These are phyloP conservation scores for Cassiopea andromeda DNA, from an alignment of 30 jellyfish, hydroid and myxozoan species.

Conservation along the genomic window DNA sequence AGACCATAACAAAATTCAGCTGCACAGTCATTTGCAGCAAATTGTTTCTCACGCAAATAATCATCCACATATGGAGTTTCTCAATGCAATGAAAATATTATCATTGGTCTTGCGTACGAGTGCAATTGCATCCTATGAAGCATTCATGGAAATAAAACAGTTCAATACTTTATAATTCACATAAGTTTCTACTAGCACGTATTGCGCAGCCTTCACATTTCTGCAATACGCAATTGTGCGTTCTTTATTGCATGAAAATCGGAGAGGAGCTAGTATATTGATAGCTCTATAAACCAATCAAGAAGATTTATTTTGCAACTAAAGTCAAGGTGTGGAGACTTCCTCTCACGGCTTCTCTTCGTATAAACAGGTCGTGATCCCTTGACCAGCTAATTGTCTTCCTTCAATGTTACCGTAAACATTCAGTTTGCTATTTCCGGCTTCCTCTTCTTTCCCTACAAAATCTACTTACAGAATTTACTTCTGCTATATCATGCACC, in stretches of 20 bases:
- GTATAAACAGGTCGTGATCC: constrained; percentile 64
- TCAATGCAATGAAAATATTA: background rate
- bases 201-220: no score
- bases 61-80: background rate
- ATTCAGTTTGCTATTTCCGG: background rate
- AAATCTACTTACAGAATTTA: background rate
- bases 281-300: no score
- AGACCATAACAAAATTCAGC: background rate
- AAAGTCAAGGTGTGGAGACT: background rate
- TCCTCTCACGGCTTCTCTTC: constrained; percentile 31
- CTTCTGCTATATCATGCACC: background rate
- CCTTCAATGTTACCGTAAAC: constrained; percentile 4
- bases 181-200: no score
- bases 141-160: no score
- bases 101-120: no score
- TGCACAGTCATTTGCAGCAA: background rate
- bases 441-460: background rate
- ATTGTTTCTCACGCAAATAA: background rate
- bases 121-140: no score
- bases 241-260: no score
- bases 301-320: background rate
- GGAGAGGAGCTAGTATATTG: no score
- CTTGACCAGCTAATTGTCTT: constrained; percentile 44
- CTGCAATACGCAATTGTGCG: no score
- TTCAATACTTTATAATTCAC: no score